Conservation (phyloP, 1,140 invertebrate species). For the Drosophila kepulauana region DNA sequence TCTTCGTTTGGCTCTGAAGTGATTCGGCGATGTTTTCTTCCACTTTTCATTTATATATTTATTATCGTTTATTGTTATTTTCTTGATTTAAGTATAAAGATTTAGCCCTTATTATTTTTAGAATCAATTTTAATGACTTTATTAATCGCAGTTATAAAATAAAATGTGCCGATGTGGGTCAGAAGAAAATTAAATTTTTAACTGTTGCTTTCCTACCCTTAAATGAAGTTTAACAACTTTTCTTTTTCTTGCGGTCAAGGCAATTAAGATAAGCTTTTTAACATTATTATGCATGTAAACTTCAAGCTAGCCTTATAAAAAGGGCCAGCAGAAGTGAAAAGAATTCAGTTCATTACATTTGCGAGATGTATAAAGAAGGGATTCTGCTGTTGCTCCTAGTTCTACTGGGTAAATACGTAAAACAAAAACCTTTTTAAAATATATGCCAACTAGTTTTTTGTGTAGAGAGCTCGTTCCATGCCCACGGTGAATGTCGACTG, state of each 20-base stretch:
- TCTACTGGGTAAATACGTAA: background rate
- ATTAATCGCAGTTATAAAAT: too few relatives aligned
- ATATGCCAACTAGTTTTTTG: background rate
- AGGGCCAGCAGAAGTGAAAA: background rate
- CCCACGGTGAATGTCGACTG: background rate
- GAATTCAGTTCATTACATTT: background rate
- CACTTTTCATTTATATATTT: too few relatives aligned
- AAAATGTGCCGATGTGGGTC: background rate
- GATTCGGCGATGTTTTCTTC: constrained; percentile 12
- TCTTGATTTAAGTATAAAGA: too few relatives aligned
- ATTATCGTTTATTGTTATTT: too few relatives aligned
- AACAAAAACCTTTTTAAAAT: background rate
- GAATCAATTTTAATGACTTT: too few relatives aligned
- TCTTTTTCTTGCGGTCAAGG: background rate
- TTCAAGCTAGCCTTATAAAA: background rate
- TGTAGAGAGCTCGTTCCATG: constrained; percentile 1
- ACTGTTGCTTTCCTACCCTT: background rate
- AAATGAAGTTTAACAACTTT: background rate
- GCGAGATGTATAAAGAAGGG: constrained; percentile 10
- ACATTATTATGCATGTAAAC: background rate
- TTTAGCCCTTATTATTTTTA: too few relatives aligned
- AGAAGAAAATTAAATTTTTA: background rate
- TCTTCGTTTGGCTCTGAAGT: constrained; percentile 26
- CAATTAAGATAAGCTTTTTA: background rate
- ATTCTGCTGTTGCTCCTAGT: background rate